Percentiles rank a stretch among this genome's conserved stretches.
These are phyloP conservation scores for Polypterus senegalus DNA, from an alignment of 2,113 vertebrate species.

Conservation along the genomic window DNA sequence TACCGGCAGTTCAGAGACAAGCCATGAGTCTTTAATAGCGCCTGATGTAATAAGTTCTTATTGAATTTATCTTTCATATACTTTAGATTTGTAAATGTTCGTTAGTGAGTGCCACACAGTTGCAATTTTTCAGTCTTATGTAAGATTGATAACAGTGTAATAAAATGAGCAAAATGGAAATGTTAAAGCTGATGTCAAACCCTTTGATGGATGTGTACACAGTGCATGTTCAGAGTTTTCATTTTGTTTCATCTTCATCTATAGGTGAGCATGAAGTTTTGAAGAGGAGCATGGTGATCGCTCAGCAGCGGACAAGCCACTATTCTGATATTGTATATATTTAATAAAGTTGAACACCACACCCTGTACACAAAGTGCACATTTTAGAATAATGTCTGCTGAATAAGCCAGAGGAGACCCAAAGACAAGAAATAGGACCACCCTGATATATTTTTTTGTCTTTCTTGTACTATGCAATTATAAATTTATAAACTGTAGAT, in stretches of 20 bases:
- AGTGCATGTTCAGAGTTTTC: conserved; percentile 2
- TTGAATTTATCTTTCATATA: too few relatives aligned
- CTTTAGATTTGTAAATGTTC: too few relatives aligned
- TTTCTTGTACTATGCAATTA: conserved; percentile 93
- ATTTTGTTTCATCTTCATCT: background rate
- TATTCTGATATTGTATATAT: background rate
- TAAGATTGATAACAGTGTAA: conserved; percentile 16
- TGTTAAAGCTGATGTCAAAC: conserved; percentile 24
- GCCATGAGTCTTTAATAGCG: too few relatives aligned
- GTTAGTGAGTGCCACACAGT: too few relatives aligned
- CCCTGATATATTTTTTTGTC: conserved; percentile 52
- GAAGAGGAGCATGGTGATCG: conserved; percentile 3
- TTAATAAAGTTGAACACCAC: background rate
- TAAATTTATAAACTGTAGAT: conserved; percentile 77
- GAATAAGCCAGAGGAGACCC: conserved; percentile 61
- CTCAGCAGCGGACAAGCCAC: conserved; percentile 9
- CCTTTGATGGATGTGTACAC: conserved; percentile 18
- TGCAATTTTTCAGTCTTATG: too few relatives aligned
- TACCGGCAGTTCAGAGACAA: too few relatives aligned
- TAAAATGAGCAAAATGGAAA: conserved; percentile 10
- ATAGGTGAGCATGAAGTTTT: background rate
- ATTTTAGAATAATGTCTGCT: conserved; percentile 34
- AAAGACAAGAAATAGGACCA: conserved; percentile 69
- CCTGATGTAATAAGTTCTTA: too few relatives aligned
- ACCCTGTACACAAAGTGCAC: conserved; percentile 17